A percentile compares a stretch with the other conserved stretches of the same genome.
phyloP scores from a whole-genome alignment of 2,888 invertebrate species.

The Amiota communis region DNA sequence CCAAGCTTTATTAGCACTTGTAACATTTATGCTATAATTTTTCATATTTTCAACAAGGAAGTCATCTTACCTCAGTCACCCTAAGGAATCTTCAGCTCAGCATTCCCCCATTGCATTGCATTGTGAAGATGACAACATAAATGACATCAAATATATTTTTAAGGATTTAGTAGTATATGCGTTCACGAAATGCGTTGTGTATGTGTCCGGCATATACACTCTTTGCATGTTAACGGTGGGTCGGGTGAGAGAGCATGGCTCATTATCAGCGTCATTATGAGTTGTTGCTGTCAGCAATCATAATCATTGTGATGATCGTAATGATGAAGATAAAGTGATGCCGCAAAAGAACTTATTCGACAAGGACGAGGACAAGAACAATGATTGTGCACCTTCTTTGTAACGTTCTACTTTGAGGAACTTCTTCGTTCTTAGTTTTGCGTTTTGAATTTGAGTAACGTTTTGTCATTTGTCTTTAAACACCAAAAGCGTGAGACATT shows the following conservation, averaged over 20 bases:
- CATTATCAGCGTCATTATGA: conserved; percentile 16
- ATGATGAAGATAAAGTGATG: conserved; percentile 16
- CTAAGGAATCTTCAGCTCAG: background rate
- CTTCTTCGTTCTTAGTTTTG: background rate
- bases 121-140: conserved; percentile 26
- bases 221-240: background rate
- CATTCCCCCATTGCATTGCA: background rate
- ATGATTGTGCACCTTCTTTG: conserved; percentile 2
- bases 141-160: conserved; percentile 42
- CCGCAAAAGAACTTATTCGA: background rate
- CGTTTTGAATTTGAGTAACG: conserved; percentile 21
- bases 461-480: conserved; percentile 16
- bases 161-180: conserved; percentile 40
- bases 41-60: conserved; percentile 33
- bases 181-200: conserved; percentile 1
- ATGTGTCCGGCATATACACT: conserved; percentile 43
- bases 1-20: conserved; percentile 37
- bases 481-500: conserved; percentile 5
- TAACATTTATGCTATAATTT: conserved; percentile 41
- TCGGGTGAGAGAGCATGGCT: background rate
- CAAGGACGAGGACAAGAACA: background rate
- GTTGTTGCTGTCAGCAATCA: conserved; percentile 17
- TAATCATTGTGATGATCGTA: background rate
- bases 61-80: background rate
- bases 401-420: background rate